These are phyloP conservation scores for Phoxinus phoxinus DNA, from an alignment of 2,113 vertebrate genomes.

Conservation along the genomic window DNA sequence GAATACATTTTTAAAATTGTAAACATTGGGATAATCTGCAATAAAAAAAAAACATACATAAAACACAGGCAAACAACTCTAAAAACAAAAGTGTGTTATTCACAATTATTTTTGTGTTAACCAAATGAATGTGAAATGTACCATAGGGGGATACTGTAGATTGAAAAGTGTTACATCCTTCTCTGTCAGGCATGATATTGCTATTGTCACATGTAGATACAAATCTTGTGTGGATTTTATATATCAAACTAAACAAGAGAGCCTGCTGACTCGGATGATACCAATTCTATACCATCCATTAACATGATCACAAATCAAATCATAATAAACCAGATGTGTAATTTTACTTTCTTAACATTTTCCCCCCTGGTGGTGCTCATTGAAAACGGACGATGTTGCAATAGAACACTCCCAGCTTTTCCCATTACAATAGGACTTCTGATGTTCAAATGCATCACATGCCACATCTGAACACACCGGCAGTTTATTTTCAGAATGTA, in stretches of 20 bases:
- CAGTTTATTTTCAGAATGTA: constrained; percentile 42
- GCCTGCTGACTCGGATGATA: background rate
- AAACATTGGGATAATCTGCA: background rate
- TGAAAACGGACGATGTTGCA: background rate
- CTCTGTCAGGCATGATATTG: background rate
- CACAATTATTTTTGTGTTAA: background rate
- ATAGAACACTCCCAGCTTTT: background rate
- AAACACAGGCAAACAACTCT: background rate
- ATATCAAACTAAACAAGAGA: background rate
- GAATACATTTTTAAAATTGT: background rate
- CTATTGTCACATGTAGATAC: background rate
- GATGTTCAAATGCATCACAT: background rate
- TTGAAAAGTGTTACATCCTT: background rate
- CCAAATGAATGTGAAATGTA: background rate
- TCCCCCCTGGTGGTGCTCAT: background rate
- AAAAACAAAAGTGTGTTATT: background rate
- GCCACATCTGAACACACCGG: background rate
- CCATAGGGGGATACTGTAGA: background rate
- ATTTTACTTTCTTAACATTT: background rate
- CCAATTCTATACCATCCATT: background rate
- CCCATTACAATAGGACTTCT: background rate
- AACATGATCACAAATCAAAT: background rate
- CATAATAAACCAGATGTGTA: background rate
- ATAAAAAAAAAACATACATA: background rate
- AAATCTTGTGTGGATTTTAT: background rate